Conservation (phyloP, 2,888 invertebrate species). For the Lithosia quadra region DNA sequence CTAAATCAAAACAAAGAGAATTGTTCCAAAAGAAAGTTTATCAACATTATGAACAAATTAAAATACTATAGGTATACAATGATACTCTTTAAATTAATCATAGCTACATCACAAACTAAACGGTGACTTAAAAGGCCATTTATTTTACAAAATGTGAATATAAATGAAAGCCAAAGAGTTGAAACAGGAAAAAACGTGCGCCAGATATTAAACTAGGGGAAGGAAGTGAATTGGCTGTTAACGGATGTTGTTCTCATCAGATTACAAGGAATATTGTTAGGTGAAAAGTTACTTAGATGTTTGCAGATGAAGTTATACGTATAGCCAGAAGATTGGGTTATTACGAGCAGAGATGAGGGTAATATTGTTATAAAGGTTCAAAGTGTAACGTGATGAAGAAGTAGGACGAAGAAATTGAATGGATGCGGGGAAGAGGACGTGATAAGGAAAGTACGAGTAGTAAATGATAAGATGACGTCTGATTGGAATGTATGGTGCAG, state of each 20-base stretch:
- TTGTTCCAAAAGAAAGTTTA: constrained; percentile 41
- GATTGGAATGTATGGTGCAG: no score
- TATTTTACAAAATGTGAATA: constrained; percentile 1
- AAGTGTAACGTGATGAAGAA: background rate
- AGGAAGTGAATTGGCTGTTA: constrained; percentile 15
- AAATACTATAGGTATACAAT: constrained; percentile 1
- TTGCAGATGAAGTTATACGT: background rate
- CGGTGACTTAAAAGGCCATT: constrained; percentile 16
- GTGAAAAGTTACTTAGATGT: constrained; percentile 6
- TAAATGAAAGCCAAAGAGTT: constrained; percentile 10
- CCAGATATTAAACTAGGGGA: constrained; percentile 7
- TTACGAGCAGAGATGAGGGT: background rate
- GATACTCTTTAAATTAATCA: constrained; percentile 16
- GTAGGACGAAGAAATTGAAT: no score
- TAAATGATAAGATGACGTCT: no score
- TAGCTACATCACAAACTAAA: constrained; percentile 21
- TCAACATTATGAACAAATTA: constrained; percentile 31
- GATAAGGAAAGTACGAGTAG: no score
- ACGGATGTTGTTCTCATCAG: constrained; percentile 18
- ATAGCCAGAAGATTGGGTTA: background rate
- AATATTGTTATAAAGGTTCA: background rate
- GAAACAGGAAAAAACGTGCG: constrained; percentile 10
- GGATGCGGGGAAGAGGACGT: no score
- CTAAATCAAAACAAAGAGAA: constrained; percentile 47
- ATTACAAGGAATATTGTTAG: constrained; percentile 14